Percentiles rank a stretch among this genome's conserved stretches.
phyloP scores from a whole-genome alignment of 2,888 invertebrate species.

The Acanthopleura granulata region DNA sequence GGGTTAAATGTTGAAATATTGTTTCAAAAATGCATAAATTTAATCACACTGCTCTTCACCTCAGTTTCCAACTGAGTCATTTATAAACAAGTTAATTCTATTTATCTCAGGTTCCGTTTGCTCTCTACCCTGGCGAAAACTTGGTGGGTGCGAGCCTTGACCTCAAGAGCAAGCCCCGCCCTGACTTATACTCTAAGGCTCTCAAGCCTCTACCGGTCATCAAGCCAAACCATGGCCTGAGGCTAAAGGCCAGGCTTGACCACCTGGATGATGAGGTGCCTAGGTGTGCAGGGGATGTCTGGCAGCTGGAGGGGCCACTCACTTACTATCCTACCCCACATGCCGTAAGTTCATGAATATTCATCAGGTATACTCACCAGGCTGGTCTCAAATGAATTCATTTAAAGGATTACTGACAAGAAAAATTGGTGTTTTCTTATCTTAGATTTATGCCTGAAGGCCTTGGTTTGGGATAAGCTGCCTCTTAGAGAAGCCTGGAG shows the following conservation, averaged over 20 bases:
- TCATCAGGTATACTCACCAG: too few species aligned
- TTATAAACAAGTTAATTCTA: constrained; percentile 11
- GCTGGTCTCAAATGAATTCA: too few species aligned
- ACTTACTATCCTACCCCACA: constrained; percentile 55
- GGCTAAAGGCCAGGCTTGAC: constrained; percentile 49
- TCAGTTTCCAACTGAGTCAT: neutral
- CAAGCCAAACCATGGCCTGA: constrained; percentile 48
- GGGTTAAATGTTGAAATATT: too few species aligned
- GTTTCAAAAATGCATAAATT: too few species aligned
- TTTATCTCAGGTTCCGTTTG: constrained; percentile 58
- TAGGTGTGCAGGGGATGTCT: constrained; percentile 52
- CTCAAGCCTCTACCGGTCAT: constrained; percentile 53
- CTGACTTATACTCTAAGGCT: constrained; percentile 37
- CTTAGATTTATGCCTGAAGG: too few species aligned
- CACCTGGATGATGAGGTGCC: constrained; percentile 42
- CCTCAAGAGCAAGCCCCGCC: constrained; percentile 21
- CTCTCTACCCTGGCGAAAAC: constrained; percentile 64
- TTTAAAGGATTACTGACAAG: too few species aligned
- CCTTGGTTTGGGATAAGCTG: too few species aligned
- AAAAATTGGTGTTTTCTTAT: too few species aligned
- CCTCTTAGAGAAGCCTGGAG: too few species aligned
- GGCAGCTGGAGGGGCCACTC: constrained; percentile 61
- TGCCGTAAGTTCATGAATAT: constrained; percentile 39
- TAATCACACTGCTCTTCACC: too few species aligned
- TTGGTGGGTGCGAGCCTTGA: constrained; percentile 48